Conservation (phyloP, 1,140 invertebrate genomes). For the Atta cephalotes region DNA sequence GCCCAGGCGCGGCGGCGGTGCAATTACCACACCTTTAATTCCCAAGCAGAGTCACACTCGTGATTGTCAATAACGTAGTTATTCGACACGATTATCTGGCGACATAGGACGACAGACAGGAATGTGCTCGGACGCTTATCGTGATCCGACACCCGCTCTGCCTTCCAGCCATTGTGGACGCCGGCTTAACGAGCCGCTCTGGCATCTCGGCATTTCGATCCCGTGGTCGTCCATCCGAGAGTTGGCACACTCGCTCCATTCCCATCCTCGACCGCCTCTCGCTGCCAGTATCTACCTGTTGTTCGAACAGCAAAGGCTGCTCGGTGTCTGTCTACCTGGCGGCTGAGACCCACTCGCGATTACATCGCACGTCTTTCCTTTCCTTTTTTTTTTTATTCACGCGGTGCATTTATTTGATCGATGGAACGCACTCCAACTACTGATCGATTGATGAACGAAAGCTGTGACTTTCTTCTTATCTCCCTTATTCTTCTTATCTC, state of each 20-base stretch:
- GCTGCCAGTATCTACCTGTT: slow-evolving; percentile 82
- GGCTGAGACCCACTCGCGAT: background rate
- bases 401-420: background rate
- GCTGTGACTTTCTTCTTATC: slow-evolving; percentile 1
- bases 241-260: slow-evolving; percentile 72
- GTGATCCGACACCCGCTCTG: background rate
- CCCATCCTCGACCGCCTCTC: slow-evolving; percentile 73
- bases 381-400: background rate
- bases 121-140: background rate
- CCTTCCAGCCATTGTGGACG: slow-evolving; percentile 53
- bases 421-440: background rate
- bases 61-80: slow-evolving; percentile 4
- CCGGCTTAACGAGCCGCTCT: slow-evolving; percentile 32
- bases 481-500: background rate
- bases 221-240: slow-evolving; percentile 66
- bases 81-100: background rate
- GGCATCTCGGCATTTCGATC: slow-evolving; percentile 74
- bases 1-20: background rate
- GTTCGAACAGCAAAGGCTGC: slow-evolving; percentile 76
- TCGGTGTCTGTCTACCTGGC: slow-evolving; percentile 49
- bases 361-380: background rate
- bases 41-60: slow-evolving; percentile 1
- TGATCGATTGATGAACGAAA: background rate
- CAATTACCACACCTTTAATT: slow-evolving; percentile 32
- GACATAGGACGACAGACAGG: background rate